Evolutionary conservation across 1,140 invertebrate species (phyloP).

Genomic region (Phthorimaea operculella): DNA sequence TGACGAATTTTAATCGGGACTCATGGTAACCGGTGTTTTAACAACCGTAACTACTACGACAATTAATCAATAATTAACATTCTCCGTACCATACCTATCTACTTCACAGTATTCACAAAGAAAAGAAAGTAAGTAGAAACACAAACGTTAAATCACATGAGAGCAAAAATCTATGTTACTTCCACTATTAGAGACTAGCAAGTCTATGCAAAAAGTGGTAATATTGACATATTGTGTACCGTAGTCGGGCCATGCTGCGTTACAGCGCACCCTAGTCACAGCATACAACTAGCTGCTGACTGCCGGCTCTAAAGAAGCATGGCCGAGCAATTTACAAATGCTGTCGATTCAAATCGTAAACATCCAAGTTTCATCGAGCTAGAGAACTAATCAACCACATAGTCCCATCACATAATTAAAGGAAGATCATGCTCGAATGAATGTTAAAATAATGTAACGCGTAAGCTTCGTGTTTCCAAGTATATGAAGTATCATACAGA

Average conservation of each 20-base stretch:
- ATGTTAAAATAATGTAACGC: constrained; percentile 60
- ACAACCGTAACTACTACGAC: too few relatives aligned
- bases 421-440: constrained; percentile 57
- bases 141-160: constrained; percentile 8
- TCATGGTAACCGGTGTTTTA: too few relatives aligned
- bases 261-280: constrained; percentile 40
- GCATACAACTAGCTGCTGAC: constrained; percentile 37
- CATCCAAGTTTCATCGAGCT: constrained; percentile 48
- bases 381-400: constrained; percentile 48
- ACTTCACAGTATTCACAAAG: too few relatives aligned
- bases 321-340: constrained; percentile 42
- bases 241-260: constrained; percentile 46
- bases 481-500: constrained; percentile 21
- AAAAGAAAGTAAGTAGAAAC: neutral
- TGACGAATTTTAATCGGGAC: too few relatives aligned
- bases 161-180: constrained; percentile 36
- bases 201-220: constrained; percentile 11
- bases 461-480: constrained; percentile 43
- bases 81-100: too few relatives aligned
- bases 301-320: constrained; percentile 54
- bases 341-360: constrained; percentile 40
- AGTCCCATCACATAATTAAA: constrained; percentile 57
- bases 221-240: constrained; percentile 40
- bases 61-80: too few relatives aligned
- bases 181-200: constrained; percentile 20